Conservation (phyloP, 1,140 invertebrate genomes). For the Drosophila pandora region DNA sequence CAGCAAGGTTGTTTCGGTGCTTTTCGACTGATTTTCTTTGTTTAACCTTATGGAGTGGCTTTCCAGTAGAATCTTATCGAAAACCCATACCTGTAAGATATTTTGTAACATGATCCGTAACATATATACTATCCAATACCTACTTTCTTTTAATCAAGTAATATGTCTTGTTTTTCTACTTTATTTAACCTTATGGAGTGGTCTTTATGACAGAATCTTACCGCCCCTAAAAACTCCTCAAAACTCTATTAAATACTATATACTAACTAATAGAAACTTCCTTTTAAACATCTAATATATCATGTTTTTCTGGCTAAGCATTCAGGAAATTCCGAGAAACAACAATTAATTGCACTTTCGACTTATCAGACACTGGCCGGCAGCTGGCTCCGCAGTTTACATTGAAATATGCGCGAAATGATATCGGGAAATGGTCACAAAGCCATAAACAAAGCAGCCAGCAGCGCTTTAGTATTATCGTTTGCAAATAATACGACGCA, state of each 20-base stretch:
- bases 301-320: not conserved
- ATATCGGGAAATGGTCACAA: constrained; percentile 29
- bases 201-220: not conserved
- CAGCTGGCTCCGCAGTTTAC: constrained; percentile 20
- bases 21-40: constrained; percentile 11
- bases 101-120: not conserved
- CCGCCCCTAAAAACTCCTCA: no score
- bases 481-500: constrained; percentile 39
- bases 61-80: constrained; percentile 55
- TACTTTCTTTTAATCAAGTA: no score
- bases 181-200: not conserved
- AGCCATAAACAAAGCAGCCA: constrained; percentile 42
- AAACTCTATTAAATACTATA: no score
- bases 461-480: constrained; percentile 17
- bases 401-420: constrained; percentile 16
- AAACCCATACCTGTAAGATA: not conserved
- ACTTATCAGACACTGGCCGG: constrained; percentile 20
- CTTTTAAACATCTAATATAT: not conserved
- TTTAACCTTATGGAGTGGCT: constrained; percentile 29
- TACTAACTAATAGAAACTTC: not conserved
- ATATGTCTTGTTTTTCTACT: not conserved
- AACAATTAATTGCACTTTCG: constrained; percentile 10
- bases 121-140: no score
- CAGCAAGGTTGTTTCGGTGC: constrained; percentile 48
- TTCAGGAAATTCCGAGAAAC: not conserved